These are phyloP conservation scores for Cydia pomonella DNA, from an alignment of 1,140 invertebrate genomes.

Conservation along the genomic window DNA sequence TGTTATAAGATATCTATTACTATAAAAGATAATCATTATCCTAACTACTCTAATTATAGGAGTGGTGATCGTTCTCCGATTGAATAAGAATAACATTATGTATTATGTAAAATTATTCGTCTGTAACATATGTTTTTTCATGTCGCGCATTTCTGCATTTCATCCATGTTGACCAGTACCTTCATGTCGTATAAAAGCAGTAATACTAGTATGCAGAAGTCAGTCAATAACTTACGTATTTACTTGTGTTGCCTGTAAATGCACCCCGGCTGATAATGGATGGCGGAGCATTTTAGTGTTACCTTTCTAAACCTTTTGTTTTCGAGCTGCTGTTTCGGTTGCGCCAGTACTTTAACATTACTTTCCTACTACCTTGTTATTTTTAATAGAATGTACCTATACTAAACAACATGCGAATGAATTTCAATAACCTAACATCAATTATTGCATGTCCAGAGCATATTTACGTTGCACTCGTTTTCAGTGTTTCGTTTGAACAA, in stretches of 20 bases:
- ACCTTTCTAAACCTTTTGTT: no score
- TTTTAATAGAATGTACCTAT: neutral
- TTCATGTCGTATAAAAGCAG: conserved; percentile 6
- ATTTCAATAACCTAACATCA: neutral
- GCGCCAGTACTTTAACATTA: no score
- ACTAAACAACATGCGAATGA: conserved; percentile 1
- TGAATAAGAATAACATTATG: neutral
- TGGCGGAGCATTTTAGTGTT: neutral
- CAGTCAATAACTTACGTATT: conserved; percentile 50
- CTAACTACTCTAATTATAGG: neutral
- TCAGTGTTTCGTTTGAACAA: neutral
- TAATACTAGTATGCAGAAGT: conserved; percentile 53
- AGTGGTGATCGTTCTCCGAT: neutral
- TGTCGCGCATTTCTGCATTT: conserved; percentile 7
- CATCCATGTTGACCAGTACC: conserved; percentile 15
- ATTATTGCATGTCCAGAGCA: neutral
- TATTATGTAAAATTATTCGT: neutral
- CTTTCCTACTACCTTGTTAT: no score
- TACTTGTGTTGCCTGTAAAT: neutral
- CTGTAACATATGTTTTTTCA: conserved; percentile 1
- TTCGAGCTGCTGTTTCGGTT: no score
- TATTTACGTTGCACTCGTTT: neutral
- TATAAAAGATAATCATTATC: neutral
- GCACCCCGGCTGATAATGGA: neutral
- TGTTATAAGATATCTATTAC: neutral